Conservation (phyloP, 2,888 invertebrate species). For the Parthenolecanium corni region DNA sequence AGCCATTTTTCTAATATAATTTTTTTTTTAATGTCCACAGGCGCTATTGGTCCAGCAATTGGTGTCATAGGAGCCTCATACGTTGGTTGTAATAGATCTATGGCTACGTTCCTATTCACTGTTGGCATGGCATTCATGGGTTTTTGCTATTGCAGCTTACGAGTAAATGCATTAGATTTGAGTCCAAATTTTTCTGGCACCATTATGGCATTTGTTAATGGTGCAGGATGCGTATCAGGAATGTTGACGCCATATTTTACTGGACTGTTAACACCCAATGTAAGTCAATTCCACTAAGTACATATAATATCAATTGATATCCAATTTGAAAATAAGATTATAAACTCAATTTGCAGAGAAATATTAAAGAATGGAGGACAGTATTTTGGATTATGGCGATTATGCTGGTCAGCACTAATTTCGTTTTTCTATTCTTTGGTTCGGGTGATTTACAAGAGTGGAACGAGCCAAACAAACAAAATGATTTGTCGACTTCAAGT, state of each 20-base stretch:
- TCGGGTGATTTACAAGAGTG: constrained; percentile 64
- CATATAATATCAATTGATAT: neutral
- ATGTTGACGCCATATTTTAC: constrained; percentile 50
- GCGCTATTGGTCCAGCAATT: constrained; percentile 48
- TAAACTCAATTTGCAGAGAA: constrained; percentile 34
- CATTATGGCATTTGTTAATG: constrained; percentile 52
- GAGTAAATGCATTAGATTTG: constrained; percentile 54
- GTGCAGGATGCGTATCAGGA: constrained; percentile 50
- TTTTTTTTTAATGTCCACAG: constrained; percentile 38
- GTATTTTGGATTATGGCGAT: constrained; percentile 71
- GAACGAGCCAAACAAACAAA: constrained; percentile 48
- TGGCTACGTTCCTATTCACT: constrained; percentile 47
- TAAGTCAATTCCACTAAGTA: constrained; percentile 12
- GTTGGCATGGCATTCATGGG: constrained; percentile 55
- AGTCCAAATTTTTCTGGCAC: constrained; percentile 54
- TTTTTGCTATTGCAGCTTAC: constrained; percentile 53
- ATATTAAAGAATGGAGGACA: constrained; percentile 55
- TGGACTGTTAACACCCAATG: constrained; percentile 38
- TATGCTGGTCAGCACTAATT: constrained; percentile 54
- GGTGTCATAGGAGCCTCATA: constrained; percentile 35
- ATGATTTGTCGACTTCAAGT: too few relatives aligned
- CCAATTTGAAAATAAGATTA: neutral
- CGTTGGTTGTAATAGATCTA: constrained; percentile 36
- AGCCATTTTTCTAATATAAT: too few relatives aligned
- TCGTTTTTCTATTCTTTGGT: constrained; percentile 56